Percentiles rank a stretch among this genome's conserved stretches.
Conservation (phyloP, 2,113 vertebrate species). For the Sardina pilchardus region DNA sequence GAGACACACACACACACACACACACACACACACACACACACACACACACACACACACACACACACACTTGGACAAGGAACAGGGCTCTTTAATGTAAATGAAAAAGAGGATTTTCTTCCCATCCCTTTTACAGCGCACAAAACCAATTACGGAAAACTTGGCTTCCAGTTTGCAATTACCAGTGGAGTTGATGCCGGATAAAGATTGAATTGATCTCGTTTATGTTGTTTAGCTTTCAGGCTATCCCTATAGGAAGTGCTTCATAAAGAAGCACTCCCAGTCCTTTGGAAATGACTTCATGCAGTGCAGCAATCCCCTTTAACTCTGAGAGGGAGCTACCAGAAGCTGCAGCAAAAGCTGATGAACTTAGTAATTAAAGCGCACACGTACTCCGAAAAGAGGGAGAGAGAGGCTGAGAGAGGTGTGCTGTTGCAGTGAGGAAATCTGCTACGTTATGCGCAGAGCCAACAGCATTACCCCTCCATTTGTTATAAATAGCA, state of each 20-base stretch:
- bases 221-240: conserved; percentile 53
- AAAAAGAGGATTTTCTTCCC: background rate
- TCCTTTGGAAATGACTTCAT: conserved; percentile 29
- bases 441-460: background rate
- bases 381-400: background rate
- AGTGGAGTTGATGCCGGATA: conserved; percentile 60
- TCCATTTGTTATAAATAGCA: background rate
- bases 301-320: background rate
- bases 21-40: conserved; percentile 17
- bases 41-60: conserved; percentile 1
- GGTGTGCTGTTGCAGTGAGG: background rate
- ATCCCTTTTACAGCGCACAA: conserved; percentile 1
- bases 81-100: background rate
- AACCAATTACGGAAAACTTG: conserved; percentile 54
- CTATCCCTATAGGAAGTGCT: conserved; percentile 58
- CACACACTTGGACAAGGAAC: background rate
- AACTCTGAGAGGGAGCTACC: background rate
- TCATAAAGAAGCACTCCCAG: conserved; percentile 59
- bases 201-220: conserved; percentile 67
- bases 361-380: background rate
- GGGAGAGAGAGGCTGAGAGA: background rate
- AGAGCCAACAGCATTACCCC: background rate
- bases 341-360: background rate
- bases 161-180: conserved; percentile 64
- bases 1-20: conserved; percentile 12